These are phyloP conservation scores for Sebastes nivosus DNA, from an alignment of 2,797 vertebrate genomes.

Conservation along the genomic window DNA sequence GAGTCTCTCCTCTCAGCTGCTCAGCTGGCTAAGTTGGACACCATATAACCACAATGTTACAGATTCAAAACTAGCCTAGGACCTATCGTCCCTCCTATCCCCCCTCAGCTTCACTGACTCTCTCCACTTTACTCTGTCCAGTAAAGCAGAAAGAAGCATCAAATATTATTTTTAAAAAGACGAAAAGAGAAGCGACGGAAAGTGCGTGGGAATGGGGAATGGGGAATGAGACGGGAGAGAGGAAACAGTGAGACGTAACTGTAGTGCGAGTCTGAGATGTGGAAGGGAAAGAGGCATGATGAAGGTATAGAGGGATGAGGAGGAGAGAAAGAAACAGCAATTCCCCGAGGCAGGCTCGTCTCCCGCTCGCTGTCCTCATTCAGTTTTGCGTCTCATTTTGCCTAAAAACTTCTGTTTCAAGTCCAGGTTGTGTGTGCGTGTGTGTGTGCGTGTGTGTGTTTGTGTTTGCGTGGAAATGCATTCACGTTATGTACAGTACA, in stretches of 20 bases:
- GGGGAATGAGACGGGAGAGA: neutral
- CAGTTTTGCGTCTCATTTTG: conserved; percentile 32
- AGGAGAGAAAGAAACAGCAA: conserved; percentile 23
- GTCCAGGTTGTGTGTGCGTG: neutral
- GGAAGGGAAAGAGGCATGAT: conserved; percentile 18
- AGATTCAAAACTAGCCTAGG: neutral
- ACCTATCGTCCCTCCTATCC: neutral
- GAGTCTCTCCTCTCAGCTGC: neutral
- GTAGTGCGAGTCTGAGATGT: conserved; percentile 1
- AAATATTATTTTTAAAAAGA: conserved; percentile 12
- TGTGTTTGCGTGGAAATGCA: neutral
- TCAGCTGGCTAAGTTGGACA: conserved; percentile 1
- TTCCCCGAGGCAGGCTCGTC: conserved; percentile 26
- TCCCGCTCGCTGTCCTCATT: conserved; percentile 42
- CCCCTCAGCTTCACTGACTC: neutral
- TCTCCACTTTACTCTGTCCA: conserved; percentile 16
- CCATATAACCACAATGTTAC: conserved; percentile 4
- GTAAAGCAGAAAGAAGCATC: conserved; percentile 34
- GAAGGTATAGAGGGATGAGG: conserved; percentile 35
- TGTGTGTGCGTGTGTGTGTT: neutral
- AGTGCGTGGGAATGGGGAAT: conserved; percentile 3
- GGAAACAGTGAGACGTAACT: conserved; percentile 11
- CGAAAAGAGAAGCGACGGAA: conserved; percentile 33
- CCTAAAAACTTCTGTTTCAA: conserved; percentile 31
- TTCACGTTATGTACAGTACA: conserved; percentile 14